These are phyloP conservation scores for Emmelina monodactyla DNA, from an alignment of 2,888 invertebrate species.

Conservation along the genomic window DNA sequence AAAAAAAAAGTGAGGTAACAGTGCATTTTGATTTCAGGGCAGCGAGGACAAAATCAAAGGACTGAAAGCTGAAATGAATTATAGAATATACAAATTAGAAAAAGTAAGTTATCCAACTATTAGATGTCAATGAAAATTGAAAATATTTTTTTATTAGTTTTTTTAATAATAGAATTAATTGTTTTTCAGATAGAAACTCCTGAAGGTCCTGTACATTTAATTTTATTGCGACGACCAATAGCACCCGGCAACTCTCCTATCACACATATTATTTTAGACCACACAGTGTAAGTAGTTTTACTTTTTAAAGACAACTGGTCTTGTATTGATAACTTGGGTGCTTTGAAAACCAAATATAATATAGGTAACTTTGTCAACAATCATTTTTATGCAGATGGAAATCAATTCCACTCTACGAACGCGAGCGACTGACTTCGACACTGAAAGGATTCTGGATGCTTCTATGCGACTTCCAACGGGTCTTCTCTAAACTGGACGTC, in stretches of 20 bases:
- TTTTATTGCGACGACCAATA: conserved; percentile 33
- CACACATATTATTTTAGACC: conserved; percentile 28
- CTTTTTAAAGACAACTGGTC: no score
- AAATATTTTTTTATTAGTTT: no score
- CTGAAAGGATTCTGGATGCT: conserved; percentile 86
- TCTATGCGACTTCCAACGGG: conserved; percentile 81
- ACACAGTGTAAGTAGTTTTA: conserved; percentile 23
- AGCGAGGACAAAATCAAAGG: conserved; percentile 47
- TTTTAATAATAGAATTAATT: not conserved
- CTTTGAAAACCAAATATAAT: no score
- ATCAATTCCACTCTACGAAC: conserved; percentile 75
- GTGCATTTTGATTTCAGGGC: conserved; percentile 22
- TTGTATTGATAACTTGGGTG: no score
- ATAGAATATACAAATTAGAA: conserved; percentile 76
- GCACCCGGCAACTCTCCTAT: conserved; percentile 27
- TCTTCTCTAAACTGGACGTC: conserved; percentile 83
- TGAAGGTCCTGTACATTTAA: conserved; percentile 30
- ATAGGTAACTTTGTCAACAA: no score
- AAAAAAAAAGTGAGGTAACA: no score
- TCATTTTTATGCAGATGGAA: conserved; percentile 69
- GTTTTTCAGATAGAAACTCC: conserved; percentile 29
- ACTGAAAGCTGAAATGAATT: conserved; percentile 81
- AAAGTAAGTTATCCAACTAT: conserved; percentile 71
- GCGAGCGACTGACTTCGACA: conserved; percentile 73
- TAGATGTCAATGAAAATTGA: no score